These are phyloP conservation scores for Drosophila pegasa DNA, from an alignment of 2,888 invertebrate genomes.

Conservation along the genomic window DNA sequence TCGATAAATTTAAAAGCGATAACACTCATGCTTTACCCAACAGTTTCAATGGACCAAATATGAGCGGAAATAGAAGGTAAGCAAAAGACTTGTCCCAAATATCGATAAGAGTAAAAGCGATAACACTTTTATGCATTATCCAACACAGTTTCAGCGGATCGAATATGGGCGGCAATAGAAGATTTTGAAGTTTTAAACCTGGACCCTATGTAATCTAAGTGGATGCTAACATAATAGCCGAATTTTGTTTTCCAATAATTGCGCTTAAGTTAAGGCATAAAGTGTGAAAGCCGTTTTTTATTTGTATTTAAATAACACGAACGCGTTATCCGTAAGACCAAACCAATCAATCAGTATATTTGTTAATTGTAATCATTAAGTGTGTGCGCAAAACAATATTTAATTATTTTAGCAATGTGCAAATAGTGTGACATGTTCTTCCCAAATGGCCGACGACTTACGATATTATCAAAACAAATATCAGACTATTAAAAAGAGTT, in stretches of 20 bases:
- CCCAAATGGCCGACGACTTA: conserved; percentile 40
- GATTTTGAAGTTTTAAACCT: conserved; percentile 73
- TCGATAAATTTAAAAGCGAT: too few relatives aligned
- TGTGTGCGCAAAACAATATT: conserved; percentile 53
- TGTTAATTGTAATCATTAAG: conserved; percentile 64
- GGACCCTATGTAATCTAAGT: conserved; percentile 29
- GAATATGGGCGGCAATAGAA: conserved; percentile 82
- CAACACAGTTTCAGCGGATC: conserved; percentile 82
- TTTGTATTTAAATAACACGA: conserved; percentile 14
- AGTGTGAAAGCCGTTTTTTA: conserved; percentile 18
- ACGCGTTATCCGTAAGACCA: conserved; percentile 47
- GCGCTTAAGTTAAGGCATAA: conserved; percentile 40
- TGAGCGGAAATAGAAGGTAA: conserved; percentile 82
- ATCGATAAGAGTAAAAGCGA: conserved; percentile 2
- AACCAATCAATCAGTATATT: conserved; percentile 64
- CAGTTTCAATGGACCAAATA: conserved; percentile 83
- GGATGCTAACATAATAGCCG: conserved; percentile 52
- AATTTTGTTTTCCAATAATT: conserved; percentile 65
- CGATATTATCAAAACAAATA: conserved; percentile 32
- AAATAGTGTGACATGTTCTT: conserved; percentile 46
- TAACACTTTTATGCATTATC: background rate
- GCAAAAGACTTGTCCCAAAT: background rate
- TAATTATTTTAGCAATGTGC: conserved; percentile 53
- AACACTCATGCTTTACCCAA: conserved; percentile 17
- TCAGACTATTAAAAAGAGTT: conserved; percentile 11